Percentiles rank a stretch among this genome's conserved stretches.
These are phyloP conservation scores for Xestia rhomboidea DNA, from an alignment of 2,888 invertebrate species.

Conservation along the genomic window DNA sequence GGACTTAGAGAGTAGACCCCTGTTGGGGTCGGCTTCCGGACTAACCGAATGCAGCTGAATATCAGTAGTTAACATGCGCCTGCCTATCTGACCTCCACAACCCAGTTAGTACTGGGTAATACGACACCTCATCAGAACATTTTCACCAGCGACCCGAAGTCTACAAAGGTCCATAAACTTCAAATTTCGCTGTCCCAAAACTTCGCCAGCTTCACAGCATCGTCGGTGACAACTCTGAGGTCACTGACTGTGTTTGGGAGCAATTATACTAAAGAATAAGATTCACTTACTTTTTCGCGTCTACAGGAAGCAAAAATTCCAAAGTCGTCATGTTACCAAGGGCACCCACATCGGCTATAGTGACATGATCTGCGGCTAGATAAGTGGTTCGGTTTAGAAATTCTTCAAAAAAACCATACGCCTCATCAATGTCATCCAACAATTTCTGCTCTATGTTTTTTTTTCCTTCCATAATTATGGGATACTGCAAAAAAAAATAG, in stretches of 20 bases:
- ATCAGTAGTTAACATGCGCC: neutral
- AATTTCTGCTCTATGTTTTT: constrained; percentile 16
- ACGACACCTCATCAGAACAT: no score
- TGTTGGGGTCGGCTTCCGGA: no score
- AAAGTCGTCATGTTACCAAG: constrained; percentile 12
- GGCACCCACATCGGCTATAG: constrained; percentile 42
- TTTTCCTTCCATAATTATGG: constrained; percentile 19
- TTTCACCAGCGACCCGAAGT: neutral
- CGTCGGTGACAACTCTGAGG: neutral
- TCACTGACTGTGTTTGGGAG: neutral
- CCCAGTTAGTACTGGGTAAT: no score
- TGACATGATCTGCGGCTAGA: constrained; percentile 37
- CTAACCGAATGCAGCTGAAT: neutral
- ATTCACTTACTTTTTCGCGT: constrained; percentile 42
- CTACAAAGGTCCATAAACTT: neutral
- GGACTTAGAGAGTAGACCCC: no score
- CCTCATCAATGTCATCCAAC: constrained; percentile 36
- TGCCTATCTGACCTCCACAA: no score
- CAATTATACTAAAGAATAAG: neutral
- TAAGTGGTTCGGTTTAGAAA: constrained; percentile 33
- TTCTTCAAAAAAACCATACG: constrained; percentile 41
- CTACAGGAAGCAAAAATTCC: constrained; percentile 26
- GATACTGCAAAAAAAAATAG: constrained; percentile 16
- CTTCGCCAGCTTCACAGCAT: rapidly evolving
- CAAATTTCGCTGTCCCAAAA: neutral